Evolutionary conservation across 2,113 vertebrate genomes (phyloP).

Genomic region (Alectura lathami): DNA sequence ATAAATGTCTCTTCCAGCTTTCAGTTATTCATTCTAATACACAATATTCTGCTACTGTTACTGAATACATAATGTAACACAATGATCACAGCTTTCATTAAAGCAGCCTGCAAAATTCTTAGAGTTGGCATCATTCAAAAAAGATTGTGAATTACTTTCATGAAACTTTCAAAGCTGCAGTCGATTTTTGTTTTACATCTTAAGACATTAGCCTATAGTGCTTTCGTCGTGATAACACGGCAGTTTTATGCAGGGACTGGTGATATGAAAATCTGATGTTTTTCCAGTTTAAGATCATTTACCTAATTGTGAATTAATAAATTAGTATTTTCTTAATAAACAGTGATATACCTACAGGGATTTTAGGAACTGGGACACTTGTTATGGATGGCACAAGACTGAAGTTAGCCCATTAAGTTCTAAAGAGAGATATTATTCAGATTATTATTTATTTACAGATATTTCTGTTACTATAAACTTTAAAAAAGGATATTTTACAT

Average conservation of each 20-base stretch:
- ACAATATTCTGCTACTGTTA: background rate
- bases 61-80: conserved; percentile 24
- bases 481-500: background rate
- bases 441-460: background rate
- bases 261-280: background rate
- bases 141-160: background rate
- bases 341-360: background rate
- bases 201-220: background rate
- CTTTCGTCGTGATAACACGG: background rate
- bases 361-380: background rate
- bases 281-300: background rate
- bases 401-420: background rate
- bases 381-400: background rate
- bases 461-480: conserved; percentile 4
- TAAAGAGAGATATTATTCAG: background rate
- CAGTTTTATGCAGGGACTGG: background rate
- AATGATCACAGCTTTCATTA: background rate
- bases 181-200: background rate
- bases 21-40: conserved; percentile 14
- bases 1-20: conserved; percentile 31
- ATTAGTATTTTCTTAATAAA: background rate
- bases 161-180: background rate
- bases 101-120: background rate
- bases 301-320: background rate
- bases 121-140: background rate